Base-by-base conservation (phyloP, 2,113 vertebrate species). In the Phoxinus phoxinus region DNA sequence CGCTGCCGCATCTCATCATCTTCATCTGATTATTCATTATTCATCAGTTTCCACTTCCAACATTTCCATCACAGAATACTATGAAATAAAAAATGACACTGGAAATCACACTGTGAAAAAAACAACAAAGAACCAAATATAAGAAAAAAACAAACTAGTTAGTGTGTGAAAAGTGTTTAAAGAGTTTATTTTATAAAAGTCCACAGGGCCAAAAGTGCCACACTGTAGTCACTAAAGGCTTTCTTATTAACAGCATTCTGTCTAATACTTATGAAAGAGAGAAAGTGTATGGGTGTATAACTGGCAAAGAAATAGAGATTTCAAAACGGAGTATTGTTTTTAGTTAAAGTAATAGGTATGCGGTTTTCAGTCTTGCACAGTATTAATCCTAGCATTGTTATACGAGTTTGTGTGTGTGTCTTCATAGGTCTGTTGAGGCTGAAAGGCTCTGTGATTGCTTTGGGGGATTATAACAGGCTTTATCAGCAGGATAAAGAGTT, bases 401-500 rank as follows among this genome's bases (percentile, higher is more conserved):
- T 72, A 21, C 10, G 25, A 58, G 73, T 85, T 6, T 41, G 78
- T 82, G 69, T 58, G 30, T 80, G 65, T 37, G 4, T 85, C 63
- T 86, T 30, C 53, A 56, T 41, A 21, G 48, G 35, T 81, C 76
- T 72, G 74, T 27, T 30, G 67, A 21, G 58, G 85, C 58, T 63
- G 58, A 61, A 44, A 27, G 56, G 78, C 78, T 69, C 76, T 65
- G 37, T 17, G 23, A 85, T 85, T 85, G 84, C 84, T 78, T 85
- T 78, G 41, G 84, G 32, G 63, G 86, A 87, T 81, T 87, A 81
- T 73, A 84, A 67, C 67, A 86, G 56, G 76, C 69, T 87, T 81
- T 59, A 81, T 85, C 75, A 74, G 76, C 63, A 48, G 44, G 59
- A 87, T 74, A 83, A 72, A 79, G 51, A 67, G 84, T 85, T 85